Percentiles rank a stretch among this genome's conserved stretches.
Evolutionary conservation across 2,113 vertebrate species (phyloP).

Genomic region (Oxyruncus cristatus): DNA sequence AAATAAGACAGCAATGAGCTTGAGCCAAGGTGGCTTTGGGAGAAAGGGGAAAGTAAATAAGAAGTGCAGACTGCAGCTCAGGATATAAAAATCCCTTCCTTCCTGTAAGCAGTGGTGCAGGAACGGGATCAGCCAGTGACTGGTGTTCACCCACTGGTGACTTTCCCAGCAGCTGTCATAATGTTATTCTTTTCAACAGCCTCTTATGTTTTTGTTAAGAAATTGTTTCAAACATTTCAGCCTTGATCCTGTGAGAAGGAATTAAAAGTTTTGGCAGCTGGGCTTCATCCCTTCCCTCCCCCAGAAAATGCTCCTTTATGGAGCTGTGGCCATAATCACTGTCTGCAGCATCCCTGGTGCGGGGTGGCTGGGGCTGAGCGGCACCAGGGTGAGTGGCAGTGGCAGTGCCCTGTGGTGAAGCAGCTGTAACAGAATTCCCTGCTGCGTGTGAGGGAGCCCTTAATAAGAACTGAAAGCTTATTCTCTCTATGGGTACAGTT

Average conservation of each 20-base stretch:
- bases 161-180: conserved; percentile 66
- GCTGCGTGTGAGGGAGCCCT: neutral
- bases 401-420: neutral
- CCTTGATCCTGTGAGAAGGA: conserved; percentile 50
- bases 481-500: neutral
- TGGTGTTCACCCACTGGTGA: conserved; percentile 16
- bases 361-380: neutral
- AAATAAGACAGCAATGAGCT: neutral
- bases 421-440: neutral
- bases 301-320: accelerated
- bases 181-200: conserved; percentile 60
- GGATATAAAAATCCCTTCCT: conserved; percentile 32
- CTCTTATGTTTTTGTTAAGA: conserved; percentile 51
- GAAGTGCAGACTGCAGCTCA: neutral
- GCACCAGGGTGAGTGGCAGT: neutral
- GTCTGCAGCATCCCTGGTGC: neutral
- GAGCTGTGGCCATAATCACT: neutral
- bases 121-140: neutral
- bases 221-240: conserved; percentile 46
- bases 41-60: conserved; percentile 5
- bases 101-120: neutral
- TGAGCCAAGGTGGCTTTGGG: neutral
- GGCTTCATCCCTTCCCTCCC: neutral
- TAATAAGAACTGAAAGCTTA: neutral
- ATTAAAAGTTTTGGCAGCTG: conserved; percentile 59